Conservation (phyloP, 2,113 vertebrate species). For the Epinephelus fuscoguttatus region DNA sequence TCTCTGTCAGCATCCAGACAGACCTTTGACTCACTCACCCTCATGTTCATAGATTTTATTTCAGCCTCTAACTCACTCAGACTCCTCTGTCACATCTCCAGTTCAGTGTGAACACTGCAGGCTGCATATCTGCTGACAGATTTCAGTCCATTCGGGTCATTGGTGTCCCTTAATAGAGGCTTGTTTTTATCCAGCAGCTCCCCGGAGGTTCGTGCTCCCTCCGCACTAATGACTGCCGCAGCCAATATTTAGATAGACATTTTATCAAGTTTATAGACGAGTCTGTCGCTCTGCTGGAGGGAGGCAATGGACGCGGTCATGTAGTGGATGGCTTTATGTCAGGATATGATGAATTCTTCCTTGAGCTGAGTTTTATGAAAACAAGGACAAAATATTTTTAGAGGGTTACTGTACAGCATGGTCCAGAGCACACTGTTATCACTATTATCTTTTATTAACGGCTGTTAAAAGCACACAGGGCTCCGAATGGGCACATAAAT, state of each 20-base stretch:
- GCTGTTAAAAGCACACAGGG: not conserved
- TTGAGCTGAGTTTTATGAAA: slow-evolving; percentile 12
- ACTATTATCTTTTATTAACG: not conserved
- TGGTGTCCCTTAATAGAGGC: slow-evolving; percentile 36
- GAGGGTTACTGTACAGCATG: not conserved
- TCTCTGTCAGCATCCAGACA: slow-evolving; percentile 14
- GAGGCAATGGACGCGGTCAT: slow-evolving; percentile 11
- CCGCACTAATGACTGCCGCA: slow-evolving; percentile 16
- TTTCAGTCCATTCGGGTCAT: slow-evolving; percentile 43
- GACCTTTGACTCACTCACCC: not conserved
- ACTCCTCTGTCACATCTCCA: slow-evolving; percentile 19
- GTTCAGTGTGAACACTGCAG: not conserved
- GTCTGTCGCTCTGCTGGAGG: slow-evolving; percentile 29
- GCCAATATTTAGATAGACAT: slow-evolving; percentile 44
- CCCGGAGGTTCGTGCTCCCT: slow-evolving; percentile 32
- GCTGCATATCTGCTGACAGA: slow-evolving; percentile 46
- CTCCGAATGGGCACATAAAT: not conserved
- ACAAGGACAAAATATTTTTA: not conserved
- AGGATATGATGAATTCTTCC: not conserved
- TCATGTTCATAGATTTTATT: slow-evolving; percentile 28
- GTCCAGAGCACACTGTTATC: not conserved
- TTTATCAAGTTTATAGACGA: slow-evolving; percentile 61
- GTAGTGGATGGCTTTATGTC: slow-evolving; percentile 28
- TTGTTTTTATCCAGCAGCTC: slow-evolving; percentile 42
- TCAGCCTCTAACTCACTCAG: slow-evolving; percentile 6